phyloP scores from a whole-genome alignment of 1,140 invertebrate species.

The Heliconius himera region DNA sequence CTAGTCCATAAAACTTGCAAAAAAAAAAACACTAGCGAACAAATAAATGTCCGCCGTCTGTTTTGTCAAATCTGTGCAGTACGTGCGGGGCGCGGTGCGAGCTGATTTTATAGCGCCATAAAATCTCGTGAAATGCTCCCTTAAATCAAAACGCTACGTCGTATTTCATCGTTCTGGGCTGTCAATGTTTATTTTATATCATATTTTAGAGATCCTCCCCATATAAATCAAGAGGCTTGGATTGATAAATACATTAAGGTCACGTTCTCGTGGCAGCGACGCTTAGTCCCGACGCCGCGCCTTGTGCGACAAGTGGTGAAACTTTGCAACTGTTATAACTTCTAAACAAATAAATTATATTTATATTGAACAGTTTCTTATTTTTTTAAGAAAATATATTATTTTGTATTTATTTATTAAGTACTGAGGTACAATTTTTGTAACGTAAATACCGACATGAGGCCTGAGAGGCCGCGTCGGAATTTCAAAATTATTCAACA shows the following conservation, averaged over 20 bases:
- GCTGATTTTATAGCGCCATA: constrained; percentile 79
- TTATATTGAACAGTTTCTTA: constrained; percentile 7
- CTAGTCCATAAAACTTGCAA: constrained; percentile 78
- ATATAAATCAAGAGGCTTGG: constrained; percentile 71
- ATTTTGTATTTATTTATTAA: too few species aligned
- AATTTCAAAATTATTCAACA: too few species aligned
- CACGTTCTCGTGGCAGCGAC: constrained; percentile 74
- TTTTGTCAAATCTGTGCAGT: constrained; percentile 80
- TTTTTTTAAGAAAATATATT: too few species aligned
- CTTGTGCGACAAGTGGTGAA: constrained; percentile 64
- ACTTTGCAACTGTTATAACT: constrained; percentile 34
- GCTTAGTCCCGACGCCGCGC: constrained; percentile 59
- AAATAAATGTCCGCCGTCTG: constrained; percentile 80
- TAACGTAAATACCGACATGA: too few species aligned
- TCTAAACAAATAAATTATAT: constrained; percentile 13
- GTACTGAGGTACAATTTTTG: too few species aligned
- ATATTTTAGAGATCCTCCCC: constrained; percentile 79
- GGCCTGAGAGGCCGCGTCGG: too few species aligned
- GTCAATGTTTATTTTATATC: constrained; percentile 82
- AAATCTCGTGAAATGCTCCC: constrained; percentile 78
- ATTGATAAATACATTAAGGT: constrained; percentile 80
- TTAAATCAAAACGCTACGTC: constrained; percentile 78
- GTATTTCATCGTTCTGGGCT: constrained; percentile 81
- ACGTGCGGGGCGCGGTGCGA: constrained; percentile 62
- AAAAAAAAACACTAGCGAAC: constrained; percentile 68